Conservation (phyloP, 2,888 invertebrate species). For the Xestia rhomboidea region DNA sequence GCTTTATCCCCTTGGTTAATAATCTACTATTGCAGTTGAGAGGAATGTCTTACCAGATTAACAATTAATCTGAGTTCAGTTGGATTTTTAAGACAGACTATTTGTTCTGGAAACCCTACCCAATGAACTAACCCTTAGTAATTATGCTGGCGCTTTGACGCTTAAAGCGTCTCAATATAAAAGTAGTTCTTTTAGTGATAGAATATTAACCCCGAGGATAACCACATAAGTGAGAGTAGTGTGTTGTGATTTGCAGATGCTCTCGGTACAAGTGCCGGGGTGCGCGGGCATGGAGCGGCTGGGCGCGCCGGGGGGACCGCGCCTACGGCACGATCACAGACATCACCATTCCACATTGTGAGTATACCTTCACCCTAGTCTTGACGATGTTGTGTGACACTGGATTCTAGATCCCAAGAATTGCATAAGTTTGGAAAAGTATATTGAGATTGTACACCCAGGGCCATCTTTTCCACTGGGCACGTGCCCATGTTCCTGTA, state of each 20-base stretch:
- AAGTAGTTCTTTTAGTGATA: constrained; percentile 67
- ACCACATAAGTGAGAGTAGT: constrained; percentile 90
- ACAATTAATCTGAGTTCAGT: not conserved
- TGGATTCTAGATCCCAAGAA: not conserved
- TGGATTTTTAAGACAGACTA: not conserved
- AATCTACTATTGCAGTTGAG: not conserved
- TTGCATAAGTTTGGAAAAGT: not conserved
- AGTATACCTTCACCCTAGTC: constrained; percentile 71
- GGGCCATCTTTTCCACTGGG: no score
- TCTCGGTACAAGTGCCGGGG: constrained; percentile 94
- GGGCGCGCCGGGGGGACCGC: constrained; percentile 91
- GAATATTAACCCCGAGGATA: constrained; percentile 80
- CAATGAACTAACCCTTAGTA: not conserved
- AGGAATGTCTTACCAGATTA: not conserved
- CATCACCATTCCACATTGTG: constrained; percentile 89
- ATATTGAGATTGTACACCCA: no score
- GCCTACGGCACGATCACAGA: constrained; percentile 91
- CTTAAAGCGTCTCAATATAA: constrained; percentile 3
- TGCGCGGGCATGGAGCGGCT: constrained; percentile 94
- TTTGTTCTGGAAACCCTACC: not conserved
- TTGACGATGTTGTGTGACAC: not conserved
- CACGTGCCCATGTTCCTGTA: no score
- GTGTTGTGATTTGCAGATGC: constrained; percentile 92
- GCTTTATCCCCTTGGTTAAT: no score
- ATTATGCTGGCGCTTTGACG: not conserved